Conservation (phyloP, 1,140 invertebrate genomes). For the Acarapis woodi region DNA sequence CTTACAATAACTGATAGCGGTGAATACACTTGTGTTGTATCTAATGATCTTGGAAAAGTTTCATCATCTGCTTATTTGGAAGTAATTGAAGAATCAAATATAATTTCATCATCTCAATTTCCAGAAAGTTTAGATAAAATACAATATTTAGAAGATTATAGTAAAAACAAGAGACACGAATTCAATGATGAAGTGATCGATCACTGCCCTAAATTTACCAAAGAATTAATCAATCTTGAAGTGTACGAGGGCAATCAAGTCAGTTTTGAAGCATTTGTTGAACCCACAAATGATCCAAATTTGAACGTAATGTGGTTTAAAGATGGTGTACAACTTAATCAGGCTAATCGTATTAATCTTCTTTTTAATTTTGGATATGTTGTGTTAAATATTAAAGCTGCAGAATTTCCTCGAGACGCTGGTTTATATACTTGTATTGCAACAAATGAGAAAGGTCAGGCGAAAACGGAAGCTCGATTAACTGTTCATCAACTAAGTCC, state of each 20-base stretch:
- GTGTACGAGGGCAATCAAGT: conserved; percentile 54
- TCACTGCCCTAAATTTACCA: conserved; percentile 60
- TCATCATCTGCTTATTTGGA: conserved; percentile 7
- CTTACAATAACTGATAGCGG: neutral
- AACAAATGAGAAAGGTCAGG: conserved; percentile 17
- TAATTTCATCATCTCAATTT: conserved; percentile 71
- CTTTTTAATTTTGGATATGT: conserved; percentile 51
- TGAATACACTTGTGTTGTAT: conserved; percentile 1
- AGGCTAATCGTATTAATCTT: conserved; percentile 26
- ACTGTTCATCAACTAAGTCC: conserved; percentile 47
- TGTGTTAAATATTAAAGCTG: conserved; percentile 30
- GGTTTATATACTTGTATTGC: conserved; percentile 23
- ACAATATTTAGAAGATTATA: conserved; percentile 52
- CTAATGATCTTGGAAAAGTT: conserved; percentile 1
- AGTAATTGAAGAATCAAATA: conserved; percentile 59
- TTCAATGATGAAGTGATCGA: conserved; percentile 12
- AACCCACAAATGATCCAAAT: conserved; percentile 74
- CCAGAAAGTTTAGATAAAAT: conserved; percentile 81
- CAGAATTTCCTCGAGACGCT: conserved; percentile 21
- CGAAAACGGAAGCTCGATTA: conserved; percentile 35
- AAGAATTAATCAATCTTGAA: conserved; percentile 51
- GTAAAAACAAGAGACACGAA: neutral
- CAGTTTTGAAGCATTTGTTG: conserved; percentile 77
- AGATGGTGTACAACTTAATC: conserved; percentile 54
- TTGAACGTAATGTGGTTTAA: conserved; percentile 86